These are phyloP conservation scores for Lobophora halterata DNA, from an alignment of 2,888 invertebrate genomes.

Conservation along the genomic window DNA sequence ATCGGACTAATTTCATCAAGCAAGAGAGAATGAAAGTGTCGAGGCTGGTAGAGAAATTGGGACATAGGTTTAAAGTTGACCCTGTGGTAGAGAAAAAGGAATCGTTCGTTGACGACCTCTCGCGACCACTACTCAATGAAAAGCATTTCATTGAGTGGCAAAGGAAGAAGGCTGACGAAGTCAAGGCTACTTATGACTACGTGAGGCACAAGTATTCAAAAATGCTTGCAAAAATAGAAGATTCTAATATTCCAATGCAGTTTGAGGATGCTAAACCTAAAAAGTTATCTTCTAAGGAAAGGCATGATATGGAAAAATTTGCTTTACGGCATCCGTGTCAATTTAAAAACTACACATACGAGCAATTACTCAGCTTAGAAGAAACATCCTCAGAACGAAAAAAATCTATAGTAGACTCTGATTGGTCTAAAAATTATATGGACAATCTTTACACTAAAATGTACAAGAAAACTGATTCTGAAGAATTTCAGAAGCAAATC, in stretches of 20 bases:
- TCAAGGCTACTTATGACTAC: constrained; percentile 65
- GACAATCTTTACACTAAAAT: constrained; percentile 69
- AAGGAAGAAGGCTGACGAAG: constrained; percentile 66
- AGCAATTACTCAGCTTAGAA: constrained; percentile 58
- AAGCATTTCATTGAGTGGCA: constrained; percentile 81
- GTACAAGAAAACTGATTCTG: constrained; percentile 59
- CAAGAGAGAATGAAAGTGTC: constrained; percentile 68
- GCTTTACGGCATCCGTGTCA: constrained; percentile 54
- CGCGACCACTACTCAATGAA: constrained; percentile 67
- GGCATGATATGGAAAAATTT: constrained; percentile 61
- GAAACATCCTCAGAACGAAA: constrained; percentile 49
- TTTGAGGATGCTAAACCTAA: constrained; percentile 29
- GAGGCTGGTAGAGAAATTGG: constrained; percentile 59
- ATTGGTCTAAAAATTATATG: constrained; percentile 73
- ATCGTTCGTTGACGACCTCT: constrained; percentile 61
- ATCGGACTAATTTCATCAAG: constrained; percentile 77
- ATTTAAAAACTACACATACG: constrained; percentile 64
- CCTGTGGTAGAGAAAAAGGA: constrained; percentile 52
- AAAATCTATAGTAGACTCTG: constrained; percentile 50
- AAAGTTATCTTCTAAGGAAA: constrained; percentile 42
- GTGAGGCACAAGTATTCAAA: constrained; percentile 67
- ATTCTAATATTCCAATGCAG: constrained; percentile 43
- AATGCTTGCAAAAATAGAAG: constrained; percentile 54
- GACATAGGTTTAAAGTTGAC: constrained; percentile 58
- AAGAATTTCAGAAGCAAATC: constrained; percentile 73